These are phyloP conservation scores for Tetraodon nigroviridis DNA, from an alignment of 2,113 vertebrate species.

Conservation along the genomic window DNA sequence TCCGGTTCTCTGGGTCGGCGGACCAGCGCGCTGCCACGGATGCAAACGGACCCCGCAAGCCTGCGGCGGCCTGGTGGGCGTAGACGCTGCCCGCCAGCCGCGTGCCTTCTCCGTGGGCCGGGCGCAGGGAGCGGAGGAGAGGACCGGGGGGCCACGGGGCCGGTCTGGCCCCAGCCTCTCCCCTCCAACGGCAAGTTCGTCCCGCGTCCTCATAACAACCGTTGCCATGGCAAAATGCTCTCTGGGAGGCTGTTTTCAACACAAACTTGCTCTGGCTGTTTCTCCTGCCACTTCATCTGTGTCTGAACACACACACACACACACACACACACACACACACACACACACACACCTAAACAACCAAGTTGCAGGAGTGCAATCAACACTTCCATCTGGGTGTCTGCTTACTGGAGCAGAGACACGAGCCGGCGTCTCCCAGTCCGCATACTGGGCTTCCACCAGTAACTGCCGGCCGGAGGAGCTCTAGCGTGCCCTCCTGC, in stretches of 20 bases:
- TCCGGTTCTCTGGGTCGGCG: slow-evolving; percentile 42
- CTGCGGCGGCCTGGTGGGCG: slow-evolving; percentile 15
- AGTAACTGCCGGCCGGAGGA: slow-evolving; percentile 15
- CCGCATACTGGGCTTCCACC: slow-evolving; percentile 54
- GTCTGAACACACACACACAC: not conserved
- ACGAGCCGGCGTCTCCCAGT: slow-evolving; percentile 67
- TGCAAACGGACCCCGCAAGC: slow-evolving; percentile 8
- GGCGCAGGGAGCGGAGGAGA: too few relatives aligned
- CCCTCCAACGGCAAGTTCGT: slow-evolving; percentile 45
- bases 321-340: not conserved
- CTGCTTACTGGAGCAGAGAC: slow-evolving; percentile 59
- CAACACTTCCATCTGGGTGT: too few relatives aligned
- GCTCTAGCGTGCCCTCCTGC: not conserved
- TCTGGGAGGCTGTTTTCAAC: slow-evolving; percentile 57
- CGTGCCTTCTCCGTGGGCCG: slow-evolving; percentile 26
- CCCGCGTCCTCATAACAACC: slow-evolving; percentile 56
- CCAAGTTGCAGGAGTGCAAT: too few relatives aligned
- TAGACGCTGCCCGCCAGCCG: slow-evolving; percentile 14
- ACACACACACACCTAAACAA: not conserved
- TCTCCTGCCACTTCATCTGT: slow-evolving; percentile 41
- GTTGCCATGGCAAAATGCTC: slow-evolving; percentile 60
- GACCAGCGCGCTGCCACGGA: slow-evolving; percentile 24
- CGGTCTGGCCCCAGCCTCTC: slow-evolving; percentile 10
- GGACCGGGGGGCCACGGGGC: slow-evolving; percentile 36
- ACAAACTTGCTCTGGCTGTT: slow-evolving; percentile 45